These are phyloP conservation scores for Petrocephalus schoutedeni DNA, from an alignment of 2,797 vertebrate species.

Conservation along the genomic window DNA sequence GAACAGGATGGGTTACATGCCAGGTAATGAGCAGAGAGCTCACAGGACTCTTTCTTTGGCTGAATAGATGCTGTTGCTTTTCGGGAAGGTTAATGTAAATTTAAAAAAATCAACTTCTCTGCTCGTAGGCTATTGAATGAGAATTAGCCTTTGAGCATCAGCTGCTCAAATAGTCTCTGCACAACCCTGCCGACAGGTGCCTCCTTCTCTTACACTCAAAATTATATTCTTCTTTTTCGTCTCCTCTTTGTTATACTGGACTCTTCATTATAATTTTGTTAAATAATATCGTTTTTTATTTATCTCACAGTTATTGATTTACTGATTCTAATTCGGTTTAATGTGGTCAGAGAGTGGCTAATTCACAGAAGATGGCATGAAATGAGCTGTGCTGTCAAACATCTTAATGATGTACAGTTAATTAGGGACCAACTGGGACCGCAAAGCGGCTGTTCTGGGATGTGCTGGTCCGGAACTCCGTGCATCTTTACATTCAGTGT, in stretches of 20 bases:
- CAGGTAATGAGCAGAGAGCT: conserved; percentile 43
- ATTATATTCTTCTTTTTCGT: neutral
- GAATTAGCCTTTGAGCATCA: neutral
- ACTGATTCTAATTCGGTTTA: neutral
- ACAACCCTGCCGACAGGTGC: no score
- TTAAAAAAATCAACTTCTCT: neutral
- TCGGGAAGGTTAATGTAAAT: neutral
- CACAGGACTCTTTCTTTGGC: no score
- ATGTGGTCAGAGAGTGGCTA: neutral
- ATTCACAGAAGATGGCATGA: neutral
- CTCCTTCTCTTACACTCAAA: no score
- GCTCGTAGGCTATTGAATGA: neutral
- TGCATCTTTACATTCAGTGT: neutral
- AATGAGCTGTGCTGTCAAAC: neutral
- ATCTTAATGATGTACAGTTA: neutral
- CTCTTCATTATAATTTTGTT: neutral
- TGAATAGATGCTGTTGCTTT: neutral
- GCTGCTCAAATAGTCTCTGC: no score
- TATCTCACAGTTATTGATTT: neutral
- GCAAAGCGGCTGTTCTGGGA: neutral
- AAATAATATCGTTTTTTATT: neutral
- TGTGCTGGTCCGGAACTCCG: no score
- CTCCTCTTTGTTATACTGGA: neutral
- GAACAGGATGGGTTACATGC: conserved; percentile 54
- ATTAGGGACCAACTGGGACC: neutral